Evolutionary conservation across 2,113 vertebrate species (phyloP).

Genomic region (Bufo bufo): DNA sequence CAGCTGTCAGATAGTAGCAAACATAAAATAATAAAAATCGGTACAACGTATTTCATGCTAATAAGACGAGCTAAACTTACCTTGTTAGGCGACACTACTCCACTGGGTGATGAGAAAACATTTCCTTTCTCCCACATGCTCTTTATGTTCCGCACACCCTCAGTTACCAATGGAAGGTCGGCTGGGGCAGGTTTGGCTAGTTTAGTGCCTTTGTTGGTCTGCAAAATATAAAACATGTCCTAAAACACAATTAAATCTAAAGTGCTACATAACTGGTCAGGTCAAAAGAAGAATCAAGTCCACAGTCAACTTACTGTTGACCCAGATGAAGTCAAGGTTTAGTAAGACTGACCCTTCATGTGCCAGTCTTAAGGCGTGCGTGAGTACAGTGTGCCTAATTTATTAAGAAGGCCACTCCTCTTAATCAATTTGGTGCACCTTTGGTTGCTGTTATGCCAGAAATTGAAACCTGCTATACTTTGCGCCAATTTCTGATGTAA

Average conservation of each 20-base stretch:
- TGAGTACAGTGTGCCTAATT: too few relatives aligned
- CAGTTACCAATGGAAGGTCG: slow-evolving; percentile 86
- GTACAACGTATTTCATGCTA: not conserved
- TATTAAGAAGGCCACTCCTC: too few relatives aligned
- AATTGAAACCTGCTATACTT: too few relatives aligned
- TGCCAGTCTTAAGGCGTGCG: too few relatives aligned
- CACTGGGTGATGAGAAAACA: slow-evolving; percentile 81
- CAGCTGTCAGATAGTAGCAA: not conserved
- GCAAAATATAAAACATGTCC: slow-evolving; percentile 48
- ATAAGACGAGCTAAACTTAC: slow-evolving; percentile 64
- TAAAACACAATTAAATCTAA: not conserved
- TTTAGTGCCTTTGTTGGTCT: slow-evolving; percentile 84
- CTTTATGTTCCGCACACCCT: slow-evolving; percentile 94
- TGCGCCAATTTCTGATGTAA: too few relatives aligned
- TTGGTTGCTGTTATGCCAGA: too few relatives aligned
- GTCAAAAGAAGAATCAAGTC: not conserved
- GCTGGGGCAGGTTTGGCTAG: slow-evolving; percentile 79
- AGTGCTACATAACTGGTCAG: not conserved
- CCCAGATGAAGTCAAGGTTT: not conserved
- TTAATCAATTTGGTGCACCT: too few relatives aligned
- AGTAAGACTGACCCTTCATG: too few relatives aligned
- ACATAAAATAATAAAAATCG: not conserved
- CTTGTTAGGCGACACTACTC: slow-evolving; percentile 84
- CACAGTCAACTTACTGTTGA: not conserved
- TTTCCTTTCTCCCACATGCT: slow-evolving; percentile 98